Evolutionary conservation across 1,140 invertebrate species (phyloP), one percentile per base, ranked within the genome.

Genomic region (Ylistrum balloti): DNA sequence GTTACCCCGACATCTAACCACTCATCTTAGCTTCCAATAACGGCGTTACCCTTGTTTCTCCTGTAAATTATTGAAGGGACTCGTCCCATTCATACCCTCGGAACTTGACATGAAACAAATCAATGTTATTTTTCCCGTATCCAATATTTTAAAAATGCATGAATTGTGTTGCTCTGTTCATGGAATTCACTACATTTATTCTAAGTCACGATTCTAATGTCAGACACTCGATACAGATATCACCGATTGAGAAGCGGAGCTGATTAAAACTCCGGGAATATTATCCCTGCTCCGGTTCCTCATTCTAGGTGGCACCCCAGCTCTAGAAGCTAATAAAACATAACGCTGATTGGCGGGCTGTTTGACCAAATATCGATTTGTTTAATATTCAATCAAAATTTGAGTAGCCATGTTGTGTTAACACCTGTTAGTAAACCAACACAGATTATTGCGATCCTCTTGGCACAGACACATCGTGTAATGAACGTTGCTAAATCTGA

Each of bases 371-470:
- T 74, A 74, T 74, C 56, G 56, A 74, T 74, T n/a, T 74, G 56
- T 74, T 74, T 74, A 74, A 74, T 74, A n/a, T 74, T 74, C 56
- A 74, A 74, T 74, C 56, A 74, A 74, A 74, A 74, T 74, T 45
- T 74, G 56, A 74, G 56, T 74, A 74, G 56, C 56, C 22, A 74
- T 28, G 56, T 74, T 74, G 56, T 74, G 22, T 74, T 74, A 74
- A 74, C 56, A 74, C 56, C 56, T 74, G 56, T 74, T 74, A 74
- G n/a, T 28, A 74, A 74, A 74, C 56, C 56, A 28, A 74, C n/a
- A 74, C 56, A 28, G 56, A 74, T 74, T 74, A 74, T 17, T 74
- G 56, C 22, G 56, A n/a, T 74, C 1, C 28, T 28, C 56, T 74
- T n/a, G 22, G 22, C n/a, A 74, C 56, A 28, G 1, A 74, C 22